Evolutionary conservation across 2,113 vertebrate species (phyloP).

Genomic region (Quiscalus mexicanus): DNA sequence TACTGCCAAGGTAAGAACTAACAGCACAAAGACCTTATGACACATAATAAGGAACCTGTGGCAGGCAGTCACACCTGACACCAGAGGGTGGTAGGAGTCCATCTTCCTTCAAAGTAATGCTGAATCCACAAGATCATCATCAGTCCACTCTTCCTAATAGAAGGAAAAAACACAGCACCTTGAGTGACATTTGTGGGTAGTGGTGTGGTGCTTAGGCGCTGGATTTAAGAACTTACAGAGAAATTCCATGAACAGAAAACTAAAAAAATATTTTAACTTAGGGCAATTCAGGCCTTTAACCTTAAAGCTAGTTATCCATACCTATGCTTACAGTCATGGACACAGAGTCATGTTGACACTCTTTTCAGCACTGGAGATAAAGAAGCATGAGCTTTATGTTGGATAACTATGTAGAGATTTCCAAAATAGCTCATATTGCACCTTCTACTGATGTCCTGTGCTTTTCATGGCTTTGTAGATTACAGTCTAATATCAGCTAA

Average conservation of each 20-base stretch:
- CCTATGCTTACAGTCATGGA: background rate
- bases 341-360: background rate
- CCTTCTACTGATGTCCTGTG: fast-evolving
- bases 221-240: background rate
- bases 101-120: background rate
- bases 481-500: background rate
- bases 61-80: background rate
- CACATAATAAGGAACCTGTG: background rate
- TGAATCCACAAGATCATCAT: conserved; percentile 82
- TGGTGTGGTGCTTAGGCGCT: background rate
- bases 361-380: background rate
- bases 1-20: background rate
- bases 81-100: fast-evolving
- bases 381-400: background rate
- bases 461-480: background rate
- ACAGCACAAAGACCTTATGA: background rate
- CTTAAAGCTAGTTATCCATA: background rate
- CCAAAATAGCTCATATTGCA: background rate
- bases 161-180: background rate
- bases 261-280: background rate
- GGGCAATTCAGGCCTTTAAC: background rate
- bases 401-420: fast-evolving
- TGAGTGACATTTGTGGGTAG: background rate
- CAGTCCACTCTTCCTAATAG: conserved; percentile 88
- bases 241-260: background rate